Conservation (phyloP, 2,113 vertebrate genomes). For the Dolichotis patagonum region DNA sequence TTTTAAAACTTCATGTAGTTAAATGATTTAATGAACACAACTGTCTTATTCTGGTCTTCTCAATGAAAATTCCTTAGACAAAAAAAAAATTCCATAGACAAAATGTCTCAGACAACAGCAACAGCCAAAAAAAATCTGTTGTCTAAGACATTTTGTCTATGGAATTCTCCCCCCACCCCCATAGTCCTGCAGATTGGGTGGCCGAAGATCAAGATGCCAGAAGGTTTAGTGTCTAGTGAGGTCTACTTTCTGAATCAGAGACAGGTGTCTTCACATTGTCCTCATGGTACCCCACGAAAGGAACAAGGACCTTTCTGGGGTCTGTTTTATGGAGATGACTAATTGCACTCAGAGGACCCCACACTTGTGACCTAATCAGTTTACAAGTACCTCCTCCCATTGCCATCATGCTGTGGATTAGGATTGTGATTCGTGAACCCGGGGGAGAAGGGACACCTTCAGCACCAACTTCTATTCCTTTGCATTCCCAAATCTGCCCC, state of each 20-base stretch:
- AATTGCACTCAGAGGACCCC: not conserved
- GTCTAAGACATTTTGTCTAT: too few species aligned
- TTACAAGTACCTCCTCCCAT: not conserved
- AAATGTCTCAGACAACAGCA: not conserved
- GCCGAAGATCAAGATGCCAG: not conserved
- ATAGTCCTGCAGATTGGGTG: not conserved
- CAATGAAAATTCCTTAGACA: not conserved
- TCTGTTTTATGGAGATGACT: not conserved
- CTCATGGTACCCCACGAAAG: not conserved
- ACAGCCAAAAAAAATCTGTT: too few species aligned
- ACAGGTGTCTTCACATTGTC: not conserved
- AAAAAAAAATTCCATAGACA: not conserved
- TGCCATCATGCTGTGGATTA: not conserved
- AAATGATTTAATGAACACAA: slow-evolving; percentile 22
- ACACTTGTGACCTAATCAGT: not conserved
- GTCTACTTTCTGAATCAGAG: not conserved
- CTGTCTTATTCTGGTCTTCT: not conserved
- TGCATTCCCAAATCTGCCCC: not conserved
- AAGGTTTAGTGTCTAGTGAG: not conserved
- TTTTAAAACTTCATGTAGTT: slow-evolving; percentile 15
- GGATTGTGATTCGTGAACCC: not conserved
- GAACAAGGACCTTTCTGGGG: not conserved
- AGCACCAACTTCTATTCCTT: not conserved
- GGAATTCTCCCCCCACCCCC: too few species aligned
- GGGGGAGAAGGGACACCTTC: not conserved